Conservation (phyloP, 2,888 invertebrate genomes). For the Rhaphigaster nebulosa region DNA sequence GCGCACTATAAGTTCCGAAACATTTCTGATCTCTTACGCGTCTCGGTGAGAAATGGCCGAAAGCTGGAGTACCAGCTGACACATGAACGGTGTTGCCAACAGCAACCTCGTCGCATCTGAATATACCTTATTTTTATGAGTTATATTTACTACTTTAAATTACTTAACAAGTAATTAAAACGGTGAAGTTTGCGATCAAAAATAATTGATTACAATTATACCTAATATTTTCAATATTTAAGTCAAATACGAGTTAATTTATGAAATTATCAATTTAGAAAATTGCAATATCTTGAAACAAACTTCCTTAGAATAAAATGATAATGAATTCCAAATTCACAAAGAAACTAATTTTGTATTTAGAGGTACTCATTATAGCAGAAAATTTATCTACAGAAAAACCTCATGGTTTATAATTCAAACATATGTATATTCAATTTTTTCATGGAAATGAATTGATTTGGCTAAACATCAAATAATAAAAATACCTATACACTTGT, state of each 20-base stretch:
- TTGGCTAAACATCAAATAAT: background rate
- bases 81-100: conserved; percentile 53
- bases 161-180: background rate
- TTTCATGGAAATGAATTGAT: background rate
- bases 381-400: background rate
- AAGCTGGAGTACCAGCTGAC: conserved; percentile 54
- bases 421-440: background rate
- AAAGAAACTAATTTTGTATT: background rate
- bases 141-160: background rate
- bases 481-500: too few relatives aligned
- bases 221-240: background rate
- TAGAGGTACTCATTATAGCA: background rate
- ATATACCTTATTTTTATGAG: conserved; percentile 1
- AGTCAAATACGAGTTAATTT: background rate
- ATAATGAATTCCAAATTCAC: background rate
- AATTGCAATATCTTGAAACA: background rate
- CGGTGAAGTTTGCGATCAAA: background rate
- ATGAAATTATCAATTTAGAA: background rate
- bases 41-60: conserved; percentile 55
- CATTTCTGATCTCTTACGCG: conserved; percentile 50
- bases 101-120: conserved; percentile 12
- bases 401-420: background rate
- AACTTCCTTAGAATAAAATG: background rate
- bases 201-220: background rate
- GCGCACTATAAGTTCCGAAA: conserved; percentile 51